Percentiles rank a stretch among this genome's conserved stretches.
These are phyloP conservation scores for Heliornis fulica DNA, from an alignment of 2,113 vertebrate genomes.

Conservation along the genomic window DNA sequence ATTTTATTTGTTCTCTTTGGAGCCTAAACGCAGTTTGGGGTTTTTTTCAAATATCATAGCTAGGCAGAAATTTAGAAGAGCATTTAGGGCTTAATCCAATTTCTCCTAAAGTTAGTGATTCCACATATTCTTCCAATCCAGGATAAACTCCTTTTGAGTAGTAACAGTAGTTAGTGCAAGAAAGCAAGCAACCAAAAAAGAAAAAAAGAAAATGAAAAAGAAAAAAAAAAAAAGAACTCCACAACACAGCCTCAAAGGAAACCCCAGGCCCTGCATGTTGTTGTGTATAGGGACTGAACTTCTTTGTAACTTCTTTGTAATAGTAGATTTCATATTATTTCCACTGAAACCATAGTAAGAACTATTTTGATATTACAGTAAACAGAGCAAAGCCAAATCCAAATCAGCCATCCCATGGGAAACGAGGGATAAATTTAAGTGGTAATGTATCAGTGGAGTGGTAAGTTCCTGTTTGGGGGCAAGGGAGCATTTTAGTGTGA, in stretches of 20 bases:
- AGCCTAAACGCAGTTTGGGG: neutral
- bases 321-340: neutral
- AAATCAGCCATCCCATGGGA: neutral
- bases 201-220: too few species aligned
- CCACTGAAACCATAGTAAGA: neutral
- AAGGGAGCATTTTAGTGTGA: neutral
- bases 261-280: neutral
- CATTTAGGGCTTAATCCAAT: neutral
- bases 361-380: neutral
- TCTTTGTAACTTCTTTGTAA: neutral
- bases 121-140: neutral
- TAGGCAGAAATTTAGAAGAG: neutral
- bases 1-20: constrained; percentile 35
- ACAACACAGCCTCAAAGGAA: neutral
- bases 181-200: neutral
- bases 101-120: neutral
- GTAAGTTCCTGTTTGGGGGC: neutral
- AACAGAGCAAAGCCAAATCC: neutral
- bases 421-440: neutral
- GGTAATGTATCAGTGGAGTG: neutral
- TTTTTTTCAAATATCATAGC: neutral
- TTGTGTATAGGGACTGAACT: neutral
- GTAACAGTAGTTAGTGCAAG: neutral
- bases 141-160: neutral
- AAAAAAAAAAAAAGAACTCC: too few species aligned